Conservation (phyloP, 2,113 vertebrate species). For the Struthidea cinerea region DNA sequence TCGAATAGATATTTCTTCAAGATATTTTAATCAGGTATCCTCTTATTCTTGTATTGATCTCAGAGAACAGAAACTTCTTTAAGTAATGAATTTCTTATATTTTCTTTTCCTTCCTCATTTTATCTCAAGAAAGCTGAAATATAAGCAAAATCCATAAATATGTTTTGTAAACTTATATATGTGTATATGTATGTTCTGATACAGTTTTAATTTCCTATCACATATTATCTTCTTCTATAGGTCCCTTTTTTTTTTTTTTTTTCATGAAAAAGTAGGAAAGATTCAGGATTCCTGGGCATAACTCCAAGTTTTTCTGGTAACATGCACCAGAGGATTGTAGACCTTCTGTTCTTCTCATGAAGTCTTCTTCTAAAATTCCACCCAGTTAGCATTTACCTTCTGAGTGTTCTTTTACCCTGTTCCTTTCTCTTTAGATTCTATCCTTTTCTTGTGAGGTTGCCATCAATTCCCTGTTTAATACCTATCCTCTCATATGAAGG, state of each 20-base stretch:
- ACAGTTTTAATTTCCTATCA: neutral
- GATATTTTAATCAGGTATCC: neutral
- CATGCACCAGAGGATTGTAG: neutral
- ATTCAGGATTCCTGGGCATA: neutral
- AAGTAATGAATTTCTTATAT: neutral
- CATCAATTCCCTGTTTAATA: neutral
- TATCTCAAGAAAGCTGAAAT: neutral
- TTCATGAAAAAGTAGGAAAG: neutral
- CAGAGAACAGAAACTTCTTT: neutral
- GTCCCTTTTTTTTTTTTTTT: neutral
- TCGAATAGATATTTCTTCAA: neutral
- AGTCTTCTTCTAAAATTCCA: neutral
- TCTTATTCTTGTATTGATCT: neutral
- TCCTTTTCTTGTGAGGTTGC: neutral
- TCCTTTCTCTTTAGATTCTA: neutral
- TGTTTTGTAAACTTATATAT: neutral
- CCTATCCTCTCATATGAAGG: neutral
- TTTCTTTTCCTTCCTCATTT: neutral
- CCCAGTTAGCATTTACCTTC: neutral
- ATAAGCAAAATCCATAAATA: neutral
- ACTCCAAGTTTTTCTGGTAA: neutral
- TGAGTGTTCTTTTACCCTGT: neutral
- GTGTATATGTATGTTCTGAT: neutral
- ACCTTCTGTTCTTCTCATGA: conserved; percentile 7
- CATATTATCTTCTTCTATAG: neutral